Conservation (phyloP, 2,888 invertebrate genomes). For the Gortyna flavago region DNA sequence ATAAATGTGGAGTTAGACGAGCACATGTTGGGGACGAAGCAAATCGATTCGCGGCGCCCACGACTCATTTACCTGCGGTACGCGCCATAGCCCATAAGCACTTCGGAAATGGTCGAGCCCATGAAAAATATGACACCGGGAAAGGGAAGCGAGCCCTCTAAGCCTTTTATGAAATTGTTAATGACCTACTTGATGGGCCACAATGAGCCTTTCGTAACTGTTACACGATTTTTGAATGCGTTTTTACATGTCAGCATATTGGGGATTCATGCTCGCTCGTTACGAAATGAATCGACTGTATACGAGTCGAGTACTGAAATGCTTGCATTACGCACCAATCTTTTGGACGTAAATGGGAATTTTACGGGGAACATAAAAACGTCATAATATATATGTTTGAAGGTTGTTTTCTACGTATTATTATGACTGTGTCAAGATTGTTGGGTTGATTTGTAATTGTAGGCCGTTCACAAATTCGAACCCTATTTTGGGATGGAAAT, state of each 20-base stretch:
- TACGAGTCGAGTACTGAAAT: constrained; percentile 38
- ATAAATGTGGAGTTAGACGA: constrained; percentile 50
- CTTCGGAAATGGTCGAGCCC: constrained; percentile 83
- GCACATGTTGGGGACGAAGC: constrained; percentile 47
- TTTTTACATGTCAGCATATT: constrained; percentile 70
- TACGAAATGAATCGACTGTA: constrained; percentile 55
- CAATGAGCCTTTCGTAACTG: constrained; percentile 78
- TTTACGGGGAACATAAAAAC: constrained; percentile 58
- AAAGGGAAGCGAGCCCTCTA: constrained; percentile 83
- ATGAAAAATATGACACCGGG: constrained; percentile 85
- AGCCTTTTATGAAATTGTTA: constrained; percentile 88
- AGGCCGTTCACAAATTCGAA: constrained; percentile 23
- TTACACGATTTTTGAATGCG: constrained; percentile 74
- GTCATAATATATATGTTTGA: constrained; percentile 31
- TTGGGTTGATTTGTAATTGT: constrained; percentile 40
- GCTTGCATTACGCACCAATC: constrained; percentile 50
- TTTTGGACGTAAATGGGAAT: constrained; percentile 44
- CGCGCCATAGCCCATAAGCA: constrained; percentile 73
- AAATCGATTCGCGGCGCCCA: constrained; percentile 61
- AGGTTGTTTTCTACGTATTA: constrained; percentile 26
- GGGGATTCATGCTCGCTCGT: constrained; percentile 53
- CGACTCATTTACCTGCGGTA: constrained; percentile 70
- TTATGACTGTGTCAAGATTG: constrained; percentile 26
- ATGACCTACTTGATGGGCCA: constrained; percentile 82
- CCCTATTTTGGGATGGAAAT: constrained; percentile 29